Conservation (phyloP, 1,140 invertebrate genomes). For the Ephestia elutella region DNA sequence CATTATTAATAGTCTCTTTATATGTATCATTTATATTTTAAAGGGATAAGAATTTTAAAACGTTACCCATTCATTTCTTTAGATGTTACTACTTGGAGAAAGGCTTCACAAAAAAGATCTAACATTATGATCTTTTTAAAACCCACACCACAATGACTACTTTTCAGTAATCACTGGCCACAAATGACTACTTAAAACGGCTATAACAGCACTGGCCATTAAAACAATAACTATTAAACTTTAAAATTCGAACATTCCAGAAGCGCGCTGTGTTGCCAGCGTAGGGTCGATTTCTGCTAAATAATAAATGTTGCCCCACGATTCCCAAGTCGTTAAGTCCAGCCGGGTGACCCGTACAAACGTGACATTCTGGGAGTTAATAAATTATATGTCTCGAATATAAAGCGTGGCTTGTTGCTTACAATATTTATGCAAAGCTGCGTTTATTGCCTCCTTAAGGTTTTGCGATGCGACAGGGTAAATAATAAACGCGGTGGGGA, state of each 20-base stretch:
- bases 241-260: constrained; percentile 5
- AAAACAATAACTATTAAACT: constrained; percentile 5
- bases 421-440: constrained; percentile 5
- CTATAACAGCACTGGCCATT: neutral
- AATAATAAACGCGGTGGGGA: neutral
- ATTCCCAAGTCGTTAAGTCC: constrained; percentile 8
- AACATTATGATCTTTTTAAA: no score
- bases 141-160: neutral
- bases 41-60: no score
- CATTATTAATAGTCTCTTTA: no score
- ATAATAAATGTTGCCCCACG: constrained; percentile 5
- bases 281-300: constrained; percentile 8
- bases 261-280: neutral
- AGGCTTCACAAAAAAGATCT: no score
- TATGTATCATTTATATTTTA: no score
- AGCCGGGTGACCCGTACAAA: neutral
- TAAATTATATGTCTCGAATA: constrained; percentile 10
- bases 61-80: no score
- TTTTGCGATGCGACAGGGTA: constrained; percentile 4
- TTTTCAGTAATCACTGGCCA: neutral
- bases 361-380: constrained; percentile 9
- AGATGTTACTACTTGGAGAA: no score
- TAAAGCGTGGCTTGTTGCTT: constrained; percentile 1
- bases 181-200: neutral
- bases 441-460: constrained; percentile 7